phyloP scores from a whole-genome alignment of 2,113 vertebrate genomes.

The Dolichallabes microphthalmus region DNA sequence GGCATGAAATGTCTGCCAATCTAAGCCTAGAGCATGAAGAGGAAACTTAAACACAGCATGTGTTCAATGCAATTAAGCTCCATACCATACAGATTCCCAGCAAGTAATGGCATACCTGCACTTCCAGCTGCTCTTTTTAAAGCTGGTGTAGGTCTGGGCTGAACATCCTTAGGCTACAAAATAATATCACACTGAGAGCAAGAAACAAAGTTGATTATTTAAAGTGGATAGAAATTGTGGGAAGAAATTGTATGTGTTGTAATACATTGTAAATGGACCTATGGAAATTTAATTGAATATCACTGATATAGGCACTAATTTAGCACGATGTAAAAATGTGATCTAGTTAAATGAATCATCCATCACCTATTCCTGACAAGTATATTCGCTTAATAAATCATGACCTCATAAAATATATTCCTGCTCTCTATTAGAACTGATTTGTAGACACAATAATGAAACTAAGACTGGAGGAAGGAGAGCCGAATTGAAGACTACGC shows the following conservation, averaged over 20 bases:
- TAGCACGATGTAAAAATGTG: not conserved
- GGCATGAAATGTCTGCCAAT: too few relatives aligned
- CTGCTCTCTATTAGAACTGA: slow-evolving; percentile 3
- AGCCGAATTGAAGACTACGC: not conserved
- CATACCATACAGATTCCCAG: too few relatives aligned
- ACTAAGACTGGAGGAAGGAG: not conserved
- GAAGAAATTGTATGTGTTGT: not conserved
- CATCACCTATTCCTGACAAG: slow-evolving; percentile 6
- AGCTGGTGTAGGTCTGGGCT: too few relatives aligned
- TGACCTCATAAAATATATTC: slow-evolving; percentile 12
- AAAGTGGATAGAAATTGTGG: not conserved
- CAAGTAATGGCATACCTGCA: too few relatives aligned
- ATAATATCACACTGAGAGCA: too few relatives aligned
- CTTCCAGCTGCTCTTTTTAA: too few relatives aligned
- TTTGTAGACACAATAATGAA: not conserved
- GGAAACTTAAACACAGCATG: too few relatives aligned
- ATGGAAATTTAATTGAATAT: not conserved
- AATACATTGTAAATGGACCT: not conserved
- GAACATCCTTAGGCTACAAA: too few relatives aligned
- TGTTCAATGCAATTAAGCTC: too few relatives aligned
- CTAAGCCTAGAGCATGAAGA: too few relatives aligned
- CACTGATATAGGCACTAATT: not conserved
- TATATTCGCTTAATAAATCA: slow-evolving; percentile 7
- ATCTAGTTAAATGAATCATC: slow-evolving; percentile 17
- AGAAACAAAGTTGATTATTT: not conserved